Percentiles rank a stretch among this genome's conserved stretches.
Evolutionary conservation across 2,888 invertebrate species (phyloP).

Genomic region (Athrips mouffetella): DNA sequence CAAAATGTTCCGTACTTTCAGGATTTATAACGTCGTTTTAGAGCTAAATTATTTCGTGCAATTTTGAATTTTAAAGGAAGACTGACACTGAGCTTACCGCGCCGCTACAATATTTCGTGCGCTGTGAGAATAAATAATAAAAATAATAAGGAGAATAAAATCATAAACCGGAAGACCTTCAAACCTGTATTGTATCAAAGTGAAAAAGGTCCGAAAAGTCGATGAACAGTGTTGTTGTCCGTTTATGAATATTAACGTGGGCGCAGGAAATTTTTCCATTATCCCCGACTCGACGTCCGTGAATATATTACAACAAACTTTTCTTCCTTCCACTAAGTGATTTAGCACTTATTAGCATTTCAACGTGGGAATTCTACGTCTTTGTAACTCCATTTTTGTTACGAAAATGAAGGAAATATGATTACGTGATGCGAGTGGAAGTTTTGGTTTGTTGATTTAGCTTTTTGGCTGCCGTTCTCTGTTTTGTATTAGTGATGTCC

Average conservation of each 20-base stretch:
- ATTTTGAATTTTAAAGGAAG: too few species aligned
- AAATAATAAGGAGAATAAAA: background rate
- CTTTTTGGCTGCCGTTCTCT: background rate
- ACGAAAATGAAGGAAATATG: constrained; percentile 10
- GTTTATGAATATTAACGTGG: constrained; percentile 58
- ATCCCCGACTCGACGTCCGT: constrained; percentile 38
- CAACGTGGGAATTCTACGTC: constrained; percentile 7
- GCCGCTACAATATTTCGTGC: too few species aligned
- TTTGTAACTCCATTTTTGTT: constrained; percentile 10
- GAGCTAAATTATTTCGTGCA: too few species aligned
- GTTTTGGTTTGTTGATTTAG: background rate
- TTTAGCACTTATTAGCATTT: constrained; percentile 31
- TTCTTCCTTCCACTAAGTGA: constrained; percentile 34
- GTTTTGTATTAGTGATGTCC: too few species aligned
- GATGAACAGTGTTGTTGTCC: constrained; percentile 34
- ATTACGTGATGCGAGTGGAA: background rate
- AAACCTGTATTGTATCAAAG: constrained; percentile 12
- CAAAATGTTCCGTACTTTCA: too few species aligned
- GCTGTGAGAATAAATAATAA: too few species aligned
- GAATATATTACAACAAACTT: constrained; percentile 52
- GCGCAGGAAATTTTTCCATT: constrained; percentile 52
- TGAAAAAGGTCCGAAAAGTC: constrained; percentile 31
- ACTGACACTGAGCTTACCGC: too few species aligned
- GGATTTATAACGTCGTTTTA: too few species aligned
- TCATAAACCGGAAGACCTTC: background rate